These are phyloP conservation scores for Okamejei kenojei DNA, from an alignment of 2,797 vertebrate species.

Conservation along the genomic window DNA sequence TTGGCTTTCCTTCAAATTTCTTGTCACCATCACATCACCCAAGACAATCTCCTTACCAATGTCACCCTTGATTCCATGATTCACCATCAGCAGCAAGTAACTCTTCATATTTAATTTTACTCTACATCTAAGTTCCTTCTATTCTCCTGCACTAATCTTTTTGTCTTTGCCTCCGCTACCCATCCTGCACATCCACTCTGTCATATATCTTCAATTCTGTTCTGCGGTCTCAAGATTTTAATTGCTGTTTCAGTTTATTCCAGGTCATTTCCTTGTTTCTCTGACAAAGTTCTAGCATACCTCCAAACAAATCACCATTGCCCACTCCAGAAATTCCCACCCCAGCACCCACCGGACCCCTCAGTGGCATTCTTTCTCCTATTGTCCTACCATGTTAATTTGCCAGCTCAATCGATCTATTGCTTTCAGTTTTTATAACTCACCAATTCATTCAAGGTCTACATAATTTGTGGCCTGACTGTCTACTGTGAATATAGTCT, in stretches of 20 bases:
- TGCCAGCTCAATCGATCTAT: not conserved
- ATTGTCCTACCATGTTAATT: not conserved
- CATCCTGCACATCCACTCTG: not conserved
- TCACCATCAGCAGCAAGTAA: not conserved
- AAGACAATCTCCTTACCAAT: not conserved
- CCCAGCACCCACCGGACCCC: not conserved
- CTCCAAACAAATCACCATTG: not conserved
- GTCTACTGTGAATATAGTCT: not conserved
- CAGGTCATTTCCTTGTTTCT: not conserved
- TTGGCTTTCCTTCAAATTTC: not conserved
- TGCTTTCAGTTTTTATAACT: too few relatives aligned
- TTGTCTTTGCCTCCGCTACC: not conserved
- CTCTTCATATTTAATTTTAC: not conserved
- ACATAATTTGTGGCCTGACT: not conserved
- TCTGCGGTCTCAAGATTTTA: not conserved
- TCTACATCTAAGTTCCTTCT: not conserved
- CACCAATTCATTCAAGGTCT: not conserved
- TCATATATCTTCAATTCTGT: not conserved
- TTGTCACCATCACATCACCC: not conserved
- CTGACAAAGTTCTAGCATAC: not conserved
- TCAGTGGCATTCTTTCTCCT: not conserved
- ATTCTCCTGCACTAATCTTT: not conserved
- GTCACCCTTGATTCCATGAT: not conserved
- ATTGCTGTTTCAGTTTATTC: not conserved
- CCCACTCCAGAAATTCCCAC: not conserved